Evolutionary conservation across 1,140 invertebrate genomes (phyloP), one percentile per base, ranked within the genome.

Genomic region (Lineus longissimus): DNA sequence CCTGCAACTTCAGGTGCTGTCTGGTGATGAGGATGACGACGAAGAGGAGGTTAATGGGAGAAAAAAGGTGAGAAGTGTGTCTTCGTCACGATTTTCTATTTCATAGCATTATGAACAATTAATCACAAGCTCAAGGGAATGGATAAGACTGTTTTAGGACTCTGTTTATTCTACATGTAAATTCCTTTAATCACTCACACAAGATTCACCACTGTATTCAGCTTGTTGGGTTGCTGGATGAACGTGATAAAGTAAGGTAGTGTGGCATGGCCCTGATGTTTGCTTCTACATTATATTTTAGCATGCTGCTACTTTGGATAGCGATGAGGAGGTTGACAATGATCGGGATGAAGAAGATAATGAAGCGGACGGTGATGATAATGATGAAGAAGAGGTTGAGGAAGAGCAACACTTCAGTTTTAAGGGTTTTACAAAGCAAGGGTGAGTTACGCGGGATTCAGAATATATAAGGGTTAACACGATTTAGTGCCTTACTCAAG

Each of bases 301-400:
- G 19, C 4, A 51, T 51, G 25, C 25, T n/a, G n/a, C n/a, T 27
- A 51, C n/a, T 51, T n/a, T 51, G n/a, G 47, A 51, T n/a, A 51
- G 47, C 25, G 47, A 51, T 27, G 47, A 51, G 47, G 47, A 51
- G 60, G 78, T 65, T 57, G 62, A 62, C 2, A 19, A 25, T 58
- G 55, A 45, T 41, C 23, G 23, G 19, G 89, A 91, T 78, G 90
- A 89, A 0, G 89, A 90, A 73, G 89, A 91, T 74, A 90, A 91
- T 79, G 89, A 90, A 81, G 84, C 88, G 19, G 22, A 70, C 63
- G 60, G 69, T 29, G 65, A 65, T n/a, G 41, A n/a, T n/a, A n/a
- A n/a, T n/a, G n/a, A n/a, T n/a, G n/a, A n/a, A n/a, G n/a, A 30
- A 31, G 51, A 67, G 31, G 60, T 55, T 65, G 63, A 67, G 67